Conservation (phyloP, 2,888 invertebrate genomes). For the Nephrotoma appendiculata region DNA sequence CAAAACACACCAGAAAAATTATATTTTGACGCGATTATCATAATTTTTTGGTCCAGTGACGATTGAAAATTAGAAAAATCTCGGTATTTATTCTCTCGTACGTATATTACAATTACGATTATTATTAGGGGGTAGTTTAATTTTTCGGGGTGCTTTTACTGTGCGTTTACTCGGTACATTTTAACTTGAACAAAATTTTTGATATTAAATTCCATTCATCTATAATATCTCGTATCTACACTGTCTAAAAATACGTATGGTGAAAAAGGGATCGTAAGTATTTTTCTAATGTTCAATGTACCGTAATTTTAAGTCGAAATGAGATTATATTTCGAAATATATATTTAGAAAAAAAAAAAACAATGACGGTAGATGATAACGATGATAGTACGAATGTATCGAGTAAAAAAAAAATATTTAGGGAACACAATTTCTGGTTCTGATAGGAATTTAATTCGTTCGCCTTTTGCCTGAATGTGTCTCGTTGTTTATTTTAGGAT, state of each 20-base stretch:
- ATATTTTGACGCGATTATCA: conserved; percentile 1
- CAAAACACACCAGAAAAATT: neutral
- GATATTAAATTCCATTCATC: neutral
- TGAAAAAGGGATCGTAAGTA: neutral
- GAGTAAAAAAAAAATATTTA: neutral
- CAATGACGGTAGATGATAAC: neutral
- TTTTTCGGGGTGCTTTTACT: neutral
- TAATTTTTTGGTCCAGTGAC: conserved; percentile 3
- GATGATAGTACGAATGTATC: neutral
- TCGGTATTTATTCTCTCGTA: neutral
- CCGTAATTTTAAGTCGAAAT: conserved; percentile 2
- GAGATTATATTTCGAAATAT: neutral
- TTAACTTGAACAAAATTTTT: conserved; percentile 1
- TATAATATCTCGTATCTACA: neutral
- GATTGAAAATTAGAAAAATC: neutral
- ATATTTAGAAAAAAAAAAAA: neutral
- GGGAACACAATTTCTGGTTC: neutral
- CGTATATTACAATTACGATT: neutral
- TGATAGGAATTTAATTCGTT: neutral
- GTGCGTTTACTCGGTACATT: neutral
- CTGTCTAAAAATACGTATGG: neutral
- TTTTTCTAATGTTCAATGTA: conserved; percentile 4
- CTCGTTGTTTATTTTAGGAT: neutral
- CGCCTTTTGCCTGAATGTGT: neutral
- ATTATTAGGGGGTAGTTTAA: neutral